Base-by-base conservation (phyloP, 2,888 invertebrate species). In the Spialia ferax region DNA sequence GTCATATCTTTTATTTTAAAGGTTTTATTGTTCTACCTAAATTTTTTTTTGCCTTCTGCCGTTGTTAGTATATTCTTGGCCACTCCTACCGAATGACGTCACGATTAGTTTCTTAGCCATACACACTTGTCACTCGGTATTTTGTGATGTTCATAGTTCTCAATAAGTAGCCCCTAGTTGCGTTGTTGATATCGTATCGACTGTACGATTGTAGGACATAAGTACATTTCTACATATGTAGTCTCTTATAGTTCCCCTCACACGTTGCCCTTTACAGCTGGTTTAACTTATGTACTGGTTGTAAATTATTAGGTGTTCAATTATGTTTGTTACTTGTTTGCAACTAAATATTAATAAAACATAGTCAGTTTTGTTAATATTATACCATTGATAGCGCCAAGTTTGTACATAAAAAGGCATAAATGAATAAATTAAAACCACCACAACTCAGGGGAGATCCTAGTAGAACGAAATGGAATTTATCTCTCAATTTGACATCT, bases 191-290 rank as follows among this genome's bases (percentile, higher is more conserved):
- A 86, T 82, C 82, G 83, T 89, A 86, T 81, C 82, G 85, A 84
- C 82, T 84, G 83, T 85, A 87, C 84, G 79, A 81, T 18, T 18
- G 78, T 89, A 89, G 86, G 70, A 75, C 71, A 70, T 89, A 88
- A 87, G 88, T 87, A 86, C 83, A 85, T 91, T 87, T 86, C 82
- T 89, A 89, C 84, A 78, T 91, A 89, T 85, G 87, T 91, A 91
- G 90, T 85, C 73, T 84, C 79, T 79, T 84, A 84, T 86, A 88
- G 85, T 76, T 76, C 77, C 75, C 85, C 88, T 86, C 91, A 85
- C 90, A 84, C 90, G 89, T 83, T 82, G 77, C 76, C 26, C n/a
- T n/a, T n/a, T n/a, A n/a, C n/a, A n/a, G n/a, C n/a, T n/a, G n/a
- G n/a, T n/a, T 32, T 32, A 32, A 11, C 11, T 10, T 10, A 32